These are phyloP conservation scores for Poecilia gillii DNA, from an alignment of 2,797 vertebrate species.

Conservation along the genomic window DNA sequence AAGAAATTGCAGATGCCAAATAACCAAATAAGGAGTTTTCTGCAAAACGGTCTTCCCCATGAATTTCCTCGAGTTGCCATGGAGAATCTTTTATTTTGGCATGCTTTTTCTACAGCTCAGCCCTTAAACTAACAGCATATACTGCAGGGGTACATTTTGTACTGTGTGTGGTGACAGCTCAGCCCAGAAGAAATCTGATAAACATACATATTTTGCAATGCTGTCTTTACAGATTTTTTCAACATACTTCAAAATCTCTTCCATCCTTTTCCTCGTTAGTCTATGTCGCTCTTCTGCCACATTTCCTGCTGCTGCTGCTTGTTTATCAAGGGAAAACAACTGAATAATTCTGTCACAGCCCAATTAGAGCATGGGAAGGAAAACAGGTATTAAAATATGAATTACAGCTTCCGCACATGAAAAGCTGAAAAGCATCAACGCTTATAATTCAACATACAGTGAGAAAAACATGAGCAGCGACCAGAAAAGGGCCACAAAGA, in stretches of 20 bases:
- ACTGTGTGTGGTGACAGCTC: background rate
- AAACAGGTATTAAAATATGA: slow-evolving; percentile 61
- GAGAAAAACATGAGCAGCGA: slow-evolving; percentile 2
- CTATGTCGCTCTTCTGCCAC: slow-evolving; percentile 29
- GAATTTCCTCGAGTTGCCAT: slow-evolving; percentile 14
- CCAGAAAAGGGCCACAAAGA: slow-evolving; percentile 1
- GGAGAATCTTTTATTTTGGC: slow-evolving; percentile 10
- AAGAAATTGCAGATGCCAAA: slow-evolving; percentile 20
- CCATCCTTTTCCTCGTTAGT: slow-evolving; percentile 3
- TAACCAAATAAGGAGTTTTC: background rate
- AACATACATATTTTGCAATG: background rate
- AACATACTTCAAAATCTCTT: slow-evolving; percentile 16
- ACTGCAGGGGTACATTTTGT: slow-evolving; percentile 1
- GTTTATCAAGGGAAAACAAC: slow-evolving; percentile 19
- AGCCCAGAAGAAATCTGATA: background rate
- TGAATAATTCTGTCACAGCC: slow-evolving; percentile 66
- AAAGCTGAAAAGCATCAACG: slow-evolving; percentile 40
- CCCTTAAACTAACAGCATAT: background rate
- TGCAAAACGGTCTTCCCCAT: slow-evolving; percentile 1
- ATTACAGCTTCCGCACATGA: slow-evolving; percentile 29
- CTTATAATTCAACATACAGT: background rate
- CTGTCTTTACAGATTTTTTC: background rate
- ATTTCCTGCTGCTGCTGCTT: slow-evolving; percentile 16
- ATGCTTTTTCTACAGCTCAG: slow-evolving; percentile 14
- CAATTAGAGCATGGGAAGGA: slow-evolving; percentile 56